Conservation (phyloP, 1,140 invertebrate species). For the Tetramorium alpestre region DNA sequence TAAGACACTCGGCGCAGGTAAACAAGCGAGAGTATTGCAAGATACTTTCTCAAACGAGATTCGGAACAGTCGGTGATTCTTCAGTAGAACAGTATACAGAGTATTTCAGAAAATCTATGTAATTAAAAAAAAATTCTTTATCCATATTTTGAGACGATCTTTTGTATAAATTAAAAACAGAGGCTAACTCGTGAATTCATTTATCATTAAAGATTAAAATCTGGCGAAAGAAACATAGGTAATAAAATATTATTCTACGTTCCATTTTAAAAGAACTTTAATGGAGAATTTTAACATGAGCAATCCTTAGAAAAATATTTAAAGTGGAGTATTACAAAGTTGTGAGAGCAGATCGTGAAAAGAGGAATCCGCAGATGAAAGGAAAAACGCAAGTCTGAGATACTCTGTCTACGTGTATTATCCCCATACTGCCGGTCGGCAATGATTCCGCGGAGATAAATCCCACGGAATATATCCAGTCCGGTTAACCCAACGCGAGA, state of each 20-base stretch:
- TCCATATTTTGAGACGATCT: neutral
- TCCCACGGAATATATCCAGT: conserved; percentile 47
- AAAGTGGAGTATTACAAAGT: conserved; percentile 18
- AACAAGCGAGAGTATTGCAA: neutral
- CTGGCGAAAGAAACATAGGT: neutral
- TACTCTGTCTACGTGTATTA: conserved; percentile 17
- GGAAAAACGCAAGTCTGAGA: conserved; percentile 19
- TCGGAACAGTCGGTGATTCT: conserved; percentile 2
- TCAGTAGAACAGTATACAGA: neutral
- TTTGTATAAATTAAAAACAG: neutral
- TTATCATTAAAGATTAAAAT: conserved; percentile 8
- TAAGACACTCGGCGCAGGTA: conserved; percentile 11
- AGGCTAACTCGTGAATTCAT: neutral
- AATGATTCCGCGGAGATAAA: conserved; percentile 50
- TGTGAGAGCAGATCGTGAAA: neutral
- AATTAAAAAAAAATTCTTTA: neutral
- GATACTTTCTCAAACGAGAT: conserved; percentile 21
- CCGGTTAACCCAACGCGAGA: conserved; percentile 45
- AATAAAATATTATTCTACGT: conserved; percentile 28
- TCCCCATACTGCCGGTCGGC: conserved; percentile 26
- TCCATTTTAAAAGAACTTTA: conserved; percentile 8
- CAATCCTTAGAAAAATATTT: conserved; percentile 34
- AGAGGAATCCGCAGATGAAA: conserved; percentile 12
- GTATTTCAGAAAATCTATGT: neutral
- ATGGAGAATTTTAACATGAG: conserved; percentile 14